A percentile compares a stretch with the other conserved stretches of the same genome.
phyloP scores from a whole-genome alignment of 2,888 invertebrate species.

The Pseudanteris insignis region DNA sequence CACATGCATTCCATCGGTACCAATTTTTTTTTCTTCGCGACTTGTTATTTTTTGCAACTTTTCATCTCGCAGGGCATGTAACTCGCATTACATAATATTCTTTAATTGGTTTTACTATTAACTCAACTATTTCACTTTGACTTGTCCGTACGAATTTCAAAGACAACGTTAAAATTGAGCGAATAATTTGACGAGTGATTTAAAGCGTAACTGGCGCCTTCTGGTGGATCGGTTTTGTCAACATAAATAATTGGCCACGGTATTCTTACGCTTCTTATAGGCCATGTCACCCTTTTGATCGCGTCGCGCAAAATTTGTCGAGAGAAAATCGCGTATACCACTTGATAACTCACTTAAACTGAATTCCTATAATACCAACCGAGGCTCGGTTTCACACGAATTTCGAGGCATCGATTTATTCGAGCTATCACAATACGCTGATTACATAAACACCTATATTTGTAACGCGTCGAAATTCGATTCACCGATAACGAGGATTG shows the following conservation, averaged over 20 bases:
- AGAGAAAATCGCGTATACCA: conserved; percentile 19
- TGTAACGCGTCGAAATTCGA: not conserved
- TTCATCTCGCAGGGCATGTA: too few relatives aligned
- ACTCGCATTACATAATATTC: too few relatives aligned
- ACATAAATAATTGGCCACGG: conserved; percentile 14
- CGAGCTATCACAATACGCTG: not conserved
- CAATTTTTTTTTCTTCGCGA: too few relatives aligned
- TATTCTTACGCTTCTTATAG: conserved; percentile 17
- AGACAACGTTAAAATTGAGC: too few relatives aligned
- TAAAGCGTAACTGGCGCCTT: conserved; percentile 6
- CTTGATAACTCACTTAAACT: conserved; percentile 24
- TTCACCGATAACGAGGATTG: not conserved
- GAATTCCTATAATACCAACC: conserved; percentile 27
- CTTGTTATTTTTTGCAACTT: too few relatives aligned
- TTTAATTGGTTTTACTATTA: too few relatives aligned
- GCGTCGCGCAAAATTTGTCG: conserved; percentile 15
- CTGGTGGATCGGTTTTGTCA: conserved; percentile 2
- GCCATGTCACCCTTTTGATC: conserved; percentile 20
- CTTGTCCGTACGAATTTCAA: too few relatives aligned
- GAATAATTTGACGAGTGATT: too few relatives aligned
- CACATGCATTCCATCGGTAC: too few relatives aligned
- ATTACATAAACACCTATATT: conserved; percentile 1
- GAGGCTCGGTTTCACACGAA: conserved; percentile 8
- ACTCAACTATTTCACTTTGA: too few relatives aligned
- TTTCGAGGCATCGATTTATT: conserved; percentile 11